Evolutionary conservation across 2,113 vertebrate genomes (phyloP).

Genomic region (Cyanistes caeruleus): DNA sequence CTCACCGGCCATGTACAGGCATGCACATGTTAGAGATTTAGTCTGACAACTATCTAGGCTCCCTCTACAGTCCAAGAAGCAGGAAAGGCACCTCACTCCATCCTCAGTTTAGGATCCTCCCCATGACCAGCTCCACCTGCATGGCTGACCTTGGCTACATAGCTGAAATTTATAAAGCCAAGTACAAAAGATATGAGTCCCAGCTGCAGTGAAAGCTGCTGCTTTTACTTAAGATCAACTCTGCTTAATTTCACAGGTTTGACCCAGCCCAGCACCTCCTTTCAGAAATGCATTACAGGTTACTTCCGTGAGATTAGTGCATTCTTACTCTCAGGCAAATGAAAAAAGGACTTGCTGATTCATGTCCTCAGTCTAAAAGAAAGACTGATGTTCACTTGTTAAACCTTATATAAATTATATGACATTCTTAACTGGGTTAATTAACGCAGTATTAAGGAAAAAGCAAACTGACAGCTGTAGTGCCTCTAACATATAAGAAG

Average conservation of each 20-base stretch:
- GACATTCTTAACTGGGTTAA: not conserved
- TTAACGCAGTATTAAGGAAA: not conserved
- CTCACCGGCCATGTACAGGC: not conserved
- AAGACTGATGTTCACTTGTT: not conserved
- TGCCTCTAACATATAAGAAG: not conserved
- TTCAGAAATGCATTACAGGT: rapidly evolving
- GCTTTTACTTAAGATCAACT: not conserved
- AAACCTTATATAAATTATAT: not conserved
- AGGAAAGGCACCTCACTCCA: not conserved
- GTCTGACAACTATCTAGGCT: not conserved
- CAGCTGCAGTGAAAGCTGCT: not conserved
- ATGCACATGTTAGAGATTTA: not conserved
- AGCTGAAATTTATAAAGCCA: not conserved
- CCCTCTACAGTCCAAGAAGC: not conserved
- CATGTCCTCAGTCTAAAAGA: not conserved
- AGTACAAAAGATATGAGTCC: not conserved
- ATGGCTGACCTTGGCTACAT: not conserved
- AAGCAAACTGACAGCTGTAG: not conserved
- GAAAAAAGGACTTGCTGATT: conserved; percentile 7
- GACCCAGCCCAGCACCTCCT: not conserved
- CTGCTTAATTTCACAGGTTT: not conserved
- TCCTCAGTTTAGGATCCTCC: not conserved
- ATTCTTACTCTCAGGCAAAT: not conserved
- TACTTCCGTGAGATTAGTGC: not conserved
- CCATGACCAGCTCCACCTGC: not conserved